Evolutionary conservation across 2,113 vertebrate genomes (phyloP).

Genomic region (Cololabis saira): DNA sequence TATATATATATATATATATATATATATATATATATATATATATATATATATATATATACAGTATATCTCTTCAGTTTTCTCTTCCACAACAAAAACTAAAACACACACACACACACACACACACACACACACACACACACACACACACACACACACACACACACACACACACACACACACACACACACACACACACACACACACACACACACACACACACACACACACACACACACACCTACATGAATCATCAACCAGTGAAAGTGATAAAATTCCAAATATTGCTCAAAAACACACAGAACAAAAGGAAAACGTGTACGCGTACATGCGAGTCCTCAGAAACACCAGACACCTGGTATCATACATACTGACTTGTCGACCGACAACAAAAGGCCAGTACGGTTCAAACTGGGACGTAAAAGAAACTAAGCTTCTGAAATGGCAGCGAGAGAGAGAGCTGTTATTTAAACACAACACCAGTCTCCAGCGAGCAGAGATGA

Average conservation of each 20-base stretch:
- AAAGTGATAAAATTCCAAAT: conserved; percentile 64
- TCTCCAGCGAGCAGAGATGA: conserved; percentile 8
- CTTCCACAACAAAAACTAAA: no score
- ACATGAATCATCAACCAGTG: conserved; percentile 68
- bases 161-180: no score
- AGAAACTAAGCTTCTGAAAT: neutral
- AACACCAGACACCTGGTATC: conserved; percentile 70
- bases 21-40: no score
- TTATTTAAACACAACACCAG: neutral
- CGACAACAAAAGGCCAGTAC: conserved; percentile 54
- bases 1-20: no score
- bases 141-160: no score
- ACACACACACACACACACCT: conserved; percentile 54
- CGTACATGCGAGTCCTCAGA: conserved; percentile 78
- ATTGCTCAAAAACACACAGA: conserved; percentile 58
- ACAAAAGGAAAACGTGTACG: conserved; percentile 52
- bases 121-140: no score
- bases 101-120: no score
- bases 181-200: no score
- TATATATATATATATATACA: no score
- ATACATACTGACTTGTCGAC: conserved; percentile 74
- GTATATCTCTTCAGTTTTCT: no score
- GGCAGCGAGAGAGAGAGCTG: neutral
- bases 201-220: no score
- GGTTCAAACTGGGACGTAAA: conserved; percentile 65